These are phyloP conservation scores for Holacanthus passer DNA, from an alignment of 2,113 vertebrate genomes.

Conservation along the genomic window DNA sequence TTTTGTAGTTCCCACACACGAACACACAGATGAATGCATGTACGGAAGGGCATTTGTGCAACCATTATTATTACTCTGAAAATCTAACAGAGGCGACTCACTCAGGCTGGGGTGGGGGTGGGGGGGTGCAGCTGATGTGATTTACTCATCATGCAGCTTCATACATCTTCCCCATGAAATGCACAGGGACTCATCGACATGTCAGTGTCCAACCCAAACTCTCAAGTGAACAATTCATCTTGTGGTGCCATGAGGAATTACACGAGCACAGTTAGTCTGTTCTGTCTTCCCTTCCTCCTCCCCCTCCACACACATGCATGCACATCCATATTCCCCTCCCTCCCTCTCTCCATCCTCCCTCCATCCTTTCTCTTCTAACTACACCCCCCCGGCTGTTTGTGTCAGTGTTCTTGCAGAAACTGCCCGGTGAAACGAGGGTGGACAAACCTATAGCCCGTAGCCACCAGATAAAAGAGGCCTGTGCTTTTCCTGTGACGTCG, in stretches of 20 bases:
- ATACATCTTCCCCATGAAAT: conserved; percentile 29
- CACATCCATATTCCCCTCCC: conserved; percentile 14
- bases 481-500: conserved; percentile 8
- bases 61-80: conserved; percentile 4
- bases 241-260: conserved; percentile 23
- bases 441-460: conserved; percentile 42
- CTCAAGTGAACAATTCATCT: conserved; percentile 31
- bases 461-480: conserved; percentile 41
- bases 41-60: neutral
- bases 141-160: conserved; percentile 40
- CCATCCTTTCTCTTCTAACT: conserved; percentile 39
- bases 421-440: conserved; percentile 38
- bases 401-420: conserved; percentile 45
- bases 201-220: conserved; percentile 19
- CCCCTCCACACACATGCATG: neutral
- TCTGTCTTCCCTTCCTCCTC: neutral
- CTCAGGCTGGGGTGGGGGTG: neutral
- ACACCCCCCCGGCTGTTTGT: conserved; percentile 58
- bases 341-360: neutral
- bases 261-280: neutral
- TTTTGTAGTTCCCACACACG: conserved; percentile 7
- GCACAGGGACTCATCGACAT: neutral
- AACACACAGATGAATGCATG: neutral
- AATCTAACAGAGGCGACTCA: neutral
- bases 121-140: conserved; percentile 2